Base-by-base conservation (phyloP, 2,797 vertebrate species). In the Taenioides sp. region DNA sequence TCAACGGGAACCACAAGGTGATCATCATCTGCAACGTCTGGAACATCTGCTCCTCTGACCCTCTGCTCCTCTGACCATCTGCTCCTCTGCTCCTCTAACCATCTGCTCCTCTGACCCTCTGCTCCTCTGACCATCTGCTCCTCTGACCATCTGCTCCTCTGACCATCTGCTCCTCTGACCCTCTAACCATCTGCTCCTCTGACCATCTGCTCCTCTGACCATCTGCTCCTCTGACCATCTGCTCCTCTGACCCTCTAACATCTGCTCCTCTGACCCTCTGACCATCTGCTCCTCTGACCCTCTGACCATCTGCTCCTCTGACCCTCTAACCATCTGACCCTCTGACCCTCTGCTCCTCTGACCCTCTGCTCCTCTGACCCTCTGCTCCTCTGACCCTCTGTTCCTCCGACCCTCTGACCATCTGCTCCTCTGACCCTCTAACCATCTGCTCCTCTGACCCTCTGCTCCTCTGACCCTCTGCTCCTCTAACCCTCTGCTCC, bases 1-100 rank as follows among this genome's bases (percentile, higher is more conserved):
- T 99, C 92, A 99, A 99, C 92, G 96, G 94, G 85, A 96, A 94
- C 84, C 96, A 97, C 80, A 98, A 98, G 94, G 97, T 99, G 79
- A 87, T 90, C 9, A 27, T 12, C 23, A 0, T 25, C 54, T 23
- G 54, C 10, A 11, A 2, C 9, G 1, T 11, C 37, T 40, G 37
- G 37, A 31, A 3, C 28, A 2, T 22, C 52, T 57, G 10, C 10
- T 14, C 54, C 22, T 55, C 7, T 25, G 23, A 3, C 22, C 55
- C 4, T 43, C 43, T 43, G 12, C 40, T 47, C 43, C 57, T 58
- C 23, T 58, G 11, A 27, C 7, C 55, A 11, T 16, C 25, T 27
- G 25, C 55, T 25, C 55, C 23, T 25, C 22, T 22, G 20, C 6
- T 25, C 55, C 23, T 25, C 22, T 22, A 6, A 1, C 7, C 31